Base-by-base conservation (phyloP, 92 coral and sea anemone genomes). In the Bergia sp. region DNA sequence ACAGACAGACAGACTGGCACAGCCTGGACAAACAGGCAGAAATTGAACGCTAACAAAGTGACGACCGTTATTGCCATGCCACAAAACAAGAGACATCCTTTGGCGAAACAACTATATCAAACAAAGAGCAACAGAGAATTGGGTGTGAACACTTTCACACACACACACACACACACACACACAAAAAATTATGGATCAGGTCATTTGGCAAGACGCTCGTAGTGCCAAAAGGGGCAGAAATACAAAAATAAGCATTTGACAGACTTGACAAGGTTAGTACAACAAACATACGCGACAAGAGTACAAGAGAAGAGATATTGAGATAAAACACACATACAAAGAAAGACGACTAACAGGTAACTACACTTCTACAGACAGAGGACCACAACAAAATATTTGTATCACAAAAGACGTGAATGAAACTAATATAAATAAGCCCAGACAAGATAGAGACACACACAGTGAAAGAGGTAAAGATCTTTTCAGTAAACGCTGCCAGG, bases 81-180 rank as follows among this genome's bases (percentile, higher is more conserved):
- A 67, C 43, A 66, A 78, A 86, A 73, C 18, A 13, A 49, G 85
- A 82, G 29, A 29, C 29, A 29, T 29, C 29, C 29, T 29, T 29
- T 29, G 29, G 29, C 29, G 29, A 29, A 29, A 29, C 29, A 29
- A 29, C 29, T 29, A 29, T 45, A 43, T 38, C 50, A 45, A 10
- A 45, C 5, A 57, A 13, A 61, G 38, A 47, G 79, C 50, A 85
- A 76, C 79, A n/a, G 77, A 15, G 12, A 73, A 13, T 11, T 12
- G 41, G 12, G 6, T 53, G 45, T 10, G 55, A 1, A 79, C 71
- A 80, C 86, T 29, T 7, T 7, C 66, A 47, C 15, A 80, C 80
- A 80, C 79, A 88, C 86, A 77, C 79, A 80, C 23, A 61, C 12
- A 66, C 0, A 79, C 86, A 86, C 12, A 61, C 77, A 69, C 49